These are phyloP conservation scores for Brachyalestes nurse DNA, from an alignment of 2,797 vertebrate species.

Conservation along the genomic window DNA sequence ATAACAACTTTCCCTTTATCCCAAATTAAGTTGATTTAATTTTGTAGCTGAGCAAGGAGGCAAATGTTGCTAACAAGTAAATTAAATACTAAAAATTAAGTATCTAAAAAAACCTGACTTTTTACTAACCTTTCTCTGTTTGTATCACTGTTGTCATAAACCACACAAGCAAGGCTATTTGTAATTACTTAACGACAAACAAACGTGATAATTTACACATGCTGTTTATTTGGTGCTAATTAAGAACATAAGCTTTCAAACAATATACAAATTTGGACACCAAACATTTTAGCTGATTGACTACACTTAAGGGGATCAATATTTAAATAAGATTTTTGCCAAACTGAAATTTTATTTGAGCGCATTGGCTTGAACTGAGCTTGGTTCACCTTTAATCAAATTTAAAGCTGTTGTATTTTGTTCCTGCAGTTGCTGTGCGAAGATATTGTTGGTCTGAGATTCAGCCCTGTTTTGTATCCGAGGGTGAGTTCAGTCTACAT, in stretches of 20 bases:
- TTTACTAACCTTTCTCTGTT: neutral
- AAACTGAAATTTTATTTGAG: neutral
- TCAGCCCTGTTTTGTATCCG: conserved; percentile 90
- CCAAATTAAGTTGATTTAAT: neutral
- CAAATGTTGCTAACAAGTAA: too few species aligned
- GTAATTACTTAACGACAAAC: neutral
- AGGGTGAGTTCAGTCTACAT: conserved; percentile 77
- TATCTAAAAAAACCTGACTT: too few species aligned
- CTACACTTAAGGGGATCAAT: neutral
- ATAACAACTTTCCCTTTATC: too few species aligned
- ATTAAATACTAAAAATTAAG: too few species aligned
- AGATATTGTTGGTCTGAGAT: conserved; percentile 84
- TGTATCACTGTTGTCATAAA: neutral
- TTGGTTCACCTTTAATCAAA: neutral
- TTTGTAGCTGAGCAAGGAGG: neutral
- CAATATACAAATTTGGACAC: too few species aligned
- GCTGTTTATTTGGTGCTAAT: neutral
- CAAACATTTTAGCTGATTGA: neutral
- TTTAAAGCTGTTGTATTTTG: conserved; percentile 23
- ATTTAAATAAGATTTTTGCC: neutral
- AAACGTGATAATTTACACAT: too few species aligned
- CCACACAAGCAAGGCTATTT: neutral
- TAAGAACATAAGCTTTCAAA: neutral
- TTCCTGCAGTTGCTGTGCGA: conserved; percentile 85
- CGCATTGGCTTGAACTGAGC: neutral